Evolutionary conservation across 2,113 vertebrate species (phyloP), one percentile per base, ranked within the genome.

Genomic region (Pelusios castaneus): DNA sequence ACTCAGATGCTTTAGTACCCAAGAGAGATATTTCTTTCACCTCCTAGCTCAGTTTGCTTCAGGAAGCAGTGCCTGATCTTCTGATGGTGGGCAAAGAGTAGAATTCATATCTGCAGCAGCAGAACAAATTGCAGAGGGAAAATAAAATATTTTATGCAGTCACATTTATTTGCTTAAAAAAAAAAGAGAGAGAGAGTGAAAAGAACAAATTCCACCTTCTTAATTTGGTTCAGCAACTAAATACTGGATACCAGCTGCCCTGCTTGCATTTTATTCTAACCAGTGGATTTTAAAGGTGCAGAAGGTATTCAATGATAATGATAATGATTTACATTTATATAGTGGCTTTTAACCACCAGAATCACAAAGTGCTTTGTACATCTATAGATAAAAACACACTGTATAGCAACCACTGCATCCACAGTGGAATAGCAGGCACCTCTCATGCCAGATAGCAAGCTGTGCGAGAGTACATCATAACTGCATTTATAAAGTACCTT

Each of bases 281-380:
- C 34, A 47, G 82, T 94, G 51, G 92, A 80, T 92, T 97, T 91
- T 34, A 90, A 95, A 94, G 90, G 92, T 93, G 55, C 92, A 97
- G 95, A 94, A 96, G 93, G 96, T 96, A 90, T 97, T 96, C 95
- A 97, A 96, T 94, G 92, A 85, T 95, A 94, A 96, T 91, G 96
- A 63, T 95, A 95, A 97, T 91, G 88, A 96, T 97, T 96, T 97
- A 96, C 93, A 95, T 97, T 95, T 97, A 94, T 95, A 95, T 95
- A 87, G 96, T 78, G 84, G 77, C 80, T 84, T 80, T 88, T 82
- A 96, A 95, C 95, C 77, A 4, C 49, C 29, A 79, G 91, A 92
- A 97, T 93, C 94, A 84, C 93, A 82, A 91, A 95, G 78, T 82
- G 81, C 82, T 94, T 95, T 95, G 58, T 94, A 67, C 55, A 94